Conservation (phyloP, 1,140 invertebrate species). For the Phortica variegata region DNA sequence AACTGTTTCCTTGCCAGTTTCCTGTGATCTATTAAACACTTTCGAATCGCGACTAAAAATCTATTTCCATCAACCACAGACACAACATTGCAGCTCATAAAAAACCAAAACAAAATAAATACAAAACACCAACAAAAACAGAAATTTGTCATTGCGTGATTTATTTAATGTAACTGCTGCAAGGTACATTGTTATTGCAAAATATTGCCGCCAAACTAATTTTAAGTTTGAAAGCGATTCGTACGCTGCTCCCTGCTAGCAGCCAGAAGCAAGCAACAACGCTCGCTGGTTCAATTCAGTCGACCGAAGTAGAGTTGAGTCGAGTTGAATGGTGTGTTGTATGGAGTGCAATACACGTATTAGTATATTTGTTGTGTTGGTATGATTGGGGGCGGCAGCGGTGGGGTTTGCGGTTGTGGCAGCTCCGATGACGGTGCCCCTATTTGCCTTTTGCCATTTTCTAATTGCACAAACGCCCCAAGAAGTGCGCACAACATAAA, state of each 20-base stretch:
- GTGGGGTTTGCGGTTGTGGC: slow-evolving; percentile 18
- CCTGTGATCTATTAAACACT: no score
- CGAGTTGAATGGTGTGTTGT: no score
- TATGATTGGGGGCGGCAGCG: no score
- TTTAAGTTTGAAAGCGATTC: slow-evolving; percentile 1
- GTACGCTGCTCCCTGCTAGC: background rate
- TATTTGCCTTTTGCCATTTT: slow-evolving; percentile 34
- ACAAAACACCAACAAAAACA: background rate
- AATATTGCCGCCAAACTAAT: slow-evolving; percentile 20
- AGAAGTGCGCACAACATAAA: slow-evolving; percentile 26
- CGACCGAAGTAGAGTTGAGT: no score
- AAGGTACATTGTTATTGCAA: slow-evolving; percentile 18
- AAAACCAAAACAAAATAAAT: background rate
- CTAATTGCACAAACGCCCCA: slow-evolving; percentile 33
- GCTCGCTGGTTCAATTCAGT: no score
- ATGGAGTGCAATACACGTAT: no score
- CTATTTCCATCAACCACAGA: no score
- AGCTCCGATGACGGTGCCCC: slow-evolving; percentile 21
- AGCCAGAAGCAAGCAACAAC: slow-evolving; percentile 4
- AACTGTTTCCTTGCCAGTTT: no score
- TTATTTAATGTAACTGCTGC: slow-evolving; percentile 22
- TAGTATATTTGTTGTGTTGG: background rate
- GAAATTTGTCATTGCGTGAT: slow-evolving; percentile 25
- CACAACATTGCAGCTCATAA: no score
- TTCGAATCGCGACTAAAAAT: no score